Evolutionary conservation across 1,140 invertebrate species (phyloP), one percentile per base, ranked within the genome.

Genomic region (Zaprionus inermis): DNA sequence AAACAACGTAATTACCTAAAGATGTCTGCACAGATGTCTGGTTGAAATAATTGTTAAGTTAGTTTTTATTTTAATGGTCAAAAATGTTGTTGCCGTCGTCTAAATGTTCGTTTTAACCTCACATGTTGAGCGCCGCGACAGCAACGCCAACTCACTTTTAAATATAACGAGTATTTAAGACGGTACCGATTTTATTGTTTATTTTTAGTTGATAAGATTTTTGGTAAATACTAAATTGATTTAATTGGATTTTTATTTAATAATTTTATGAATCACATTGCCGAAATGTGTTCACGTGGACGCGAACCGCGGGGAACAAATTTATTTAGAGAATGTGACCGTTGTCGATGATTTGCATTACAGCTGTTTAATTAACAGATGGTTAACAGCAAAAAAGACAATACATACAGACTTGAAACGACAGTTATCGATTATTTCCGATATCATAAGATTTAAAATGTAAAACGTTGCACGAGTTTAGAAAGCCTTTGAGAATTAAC

Each of bases 61-160:
- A 24, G 28, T 49, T 10, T 69, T 56, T 55, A 14, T 49, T 49
- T 49, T 20, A 49, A 49, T 49, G 44, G 44, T 22, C 44, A 22
- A 49, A 49, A 49, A 22, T 22, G 16, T 72, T 74, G 64, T 86
- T 80, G 77, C 60, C 52, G 79, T 78, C 56, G 74, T 82, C 63
- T 84, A 68, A 81, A 79, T 83, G 79, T 71, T 79, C 78, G 80
- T 55, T 91, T 88, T 91, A 91, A 91, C 88, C 88, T 91, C 88
- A 91, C 88, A 91, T 91, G 83, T 78, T 91, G 59, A 80, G 79
- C 82, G 86, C 81, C 80, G 84, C 84, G 82, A 81, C 71, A 68
- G 65, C 82, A 86, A 70, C 68, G 72, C 66, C 73, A 63, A 76
- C 72, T 61, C 52, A 52, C 54, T 70, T 6, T 72, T 57, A 38